phyloP scores from a whole-genome alignment of 30 jellyfish, hydroid and myxozoan genomes.

The Turritopsis rubra region DNA sequence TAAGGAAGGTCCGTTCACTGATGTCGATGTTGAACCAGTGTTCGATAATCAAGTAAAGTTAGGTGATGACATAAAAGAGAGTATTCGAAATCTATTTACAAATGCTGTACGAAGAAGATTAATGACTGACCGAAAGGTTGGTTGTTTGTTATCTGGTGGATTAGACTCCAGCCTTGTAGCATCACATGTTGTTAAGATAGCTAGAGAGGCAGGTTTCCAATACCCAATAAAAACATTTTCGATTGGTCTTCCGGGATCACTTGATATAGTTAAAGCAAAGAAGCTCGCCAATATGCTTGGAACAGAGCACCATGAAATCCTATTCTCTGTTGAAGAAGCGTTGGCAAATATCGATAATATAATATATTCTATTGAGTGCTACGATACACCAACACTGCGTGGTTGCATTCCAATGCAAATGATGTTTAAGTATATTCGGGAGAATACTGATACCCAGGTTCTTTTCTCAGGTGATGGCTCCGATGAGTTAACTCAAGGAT shows the following conservation, averaged over 20 bases:
- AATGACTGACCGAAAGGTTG: constrained; percentile 88
- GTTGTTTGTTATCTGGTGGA: no score
- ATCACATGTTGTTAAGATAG: constrained; percentile 75
- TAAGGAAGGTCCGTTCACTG: constrained; percentile 35
- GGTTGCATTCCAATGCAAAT: constrained; percentile 79
- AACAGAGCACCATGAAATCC: constrained; percentile 89
- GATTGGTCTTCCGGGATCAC: constrained; percentile 74
- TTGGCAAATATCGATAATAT: constrained; percentile 54
- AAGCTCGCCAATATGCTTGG: constrained; percentile 71
- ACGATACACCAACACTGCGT: constrained; percentile 74
- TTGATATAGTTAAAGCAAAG: constrained; percentile 74
- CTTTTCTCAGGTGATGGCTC: constrained; percentile 93
- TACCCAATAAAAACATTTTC: constrained; percentile 87
- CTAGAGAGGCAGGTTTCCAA: constrained; percentile 49
- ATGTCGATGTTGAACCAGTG: no score
- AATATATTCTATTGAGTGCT: constrained; percentile 64
- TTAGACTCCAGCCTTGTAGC: constrained; percentile 93
- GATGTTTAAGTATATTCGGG: constrained; percentile 64
- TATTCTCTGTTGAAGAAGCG: constrained; percentile 75
- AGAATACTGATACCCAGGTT: constrained; percentile 84
- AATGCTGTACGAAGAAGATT: constrained; percentile 83
- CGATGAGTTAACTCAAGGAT: constrained; percentile 95
- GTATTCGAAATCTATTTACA: constrained; percentile 57
- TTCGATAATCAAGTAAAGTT: constrained; percentile 48
- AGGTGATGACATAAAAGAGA: constrained; percentile 67